Evolutionary conservation across 2,797 vertebrate genomes (phyloP).

Genomic region (Arctocebus calabarensis): DNA sequence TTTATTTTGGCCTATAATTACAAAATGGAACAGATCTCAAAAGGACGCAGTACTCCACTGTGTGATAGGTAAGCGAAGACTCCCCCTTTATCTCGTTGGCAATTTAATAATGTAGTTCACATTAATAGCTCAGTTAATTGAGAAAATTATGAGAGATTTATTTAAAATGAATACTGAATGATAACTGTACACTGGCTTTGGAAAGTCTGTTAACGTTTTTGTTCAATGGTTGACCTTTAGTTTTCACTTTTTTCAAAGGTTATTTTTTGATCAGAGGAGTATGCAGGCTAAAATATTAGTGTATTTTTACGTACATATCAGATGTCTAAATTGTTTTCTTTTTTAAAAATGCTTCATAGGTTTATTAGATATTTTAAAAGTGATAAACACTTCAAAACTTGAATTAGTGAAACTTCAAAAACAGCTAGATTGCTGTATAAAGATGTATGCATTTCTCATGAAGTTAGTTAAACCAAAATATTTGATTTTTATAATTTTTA

Average conservation of each 20-base stretch:
- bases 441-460: not conserved
- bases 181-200: not conserved
- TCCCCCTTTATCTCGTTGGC: not conserved
- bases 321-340: conserved; percentile 9
- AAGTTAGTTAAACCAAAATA: conserved; percentile 50
- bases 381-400: not conserved
- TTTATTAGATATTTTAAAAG: not conserved
- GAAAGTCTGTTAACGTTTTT: not conserved
- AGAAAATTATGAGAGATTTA: not conserved
- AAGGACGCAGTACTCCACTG: conserved; percentile 93
- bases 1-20: conserved; percentile 97
- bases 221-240: not conserved
- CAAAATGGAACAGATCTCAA: conserved; percentile 96
- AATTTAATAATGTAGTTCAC: not conserved
- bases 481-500: conserved; percentile 16
- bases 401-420: conserved; percentile 24
- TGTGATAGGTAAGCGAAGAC: conserved; percentile 91
- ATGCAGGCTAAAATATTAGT: not conserved
- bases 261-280: not conserved
- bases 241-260: no score
- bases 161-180: not conserved
- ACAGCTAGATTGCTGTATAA: not conserved
- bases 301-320: conserved; percentile 12
- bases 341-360: not conserved
- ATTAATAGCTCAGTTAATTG: not conserved